Percentiles rank a stretch among this genome's conserved stretches.
Evolutionary conservation across 2,888 invertebrate genomes (phyloP).

Genomic region (Pristionchus mayeri): DNA sequence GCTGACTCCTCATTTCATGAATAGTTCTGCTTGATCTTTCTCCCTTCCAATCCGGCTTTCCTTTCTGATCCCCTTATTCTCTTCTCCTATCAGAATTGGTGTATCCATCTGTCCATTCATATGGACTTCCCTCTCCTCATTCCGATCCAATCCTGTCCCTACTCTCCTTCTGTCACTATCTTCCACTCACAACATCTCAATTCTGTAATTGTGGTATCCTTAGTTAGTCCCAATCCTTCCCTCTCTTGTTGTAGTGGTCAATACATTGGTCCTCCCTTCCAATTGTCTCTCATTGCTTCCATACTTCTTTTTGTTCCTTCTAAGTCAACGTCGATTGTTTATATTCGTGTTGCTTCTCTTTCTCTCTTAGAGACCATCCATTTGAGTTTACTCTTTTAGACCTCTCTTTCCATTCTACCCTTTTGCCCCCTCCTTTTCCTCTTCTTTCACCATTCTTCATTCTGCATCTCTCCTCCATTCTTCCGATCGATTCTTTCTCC

Average conservation of each 20-base stretch:
- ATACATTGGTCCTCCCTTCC: constrained; percentile 33
- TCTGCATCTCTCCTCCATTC: constrained; percentile 14
- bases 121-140: constrained; percentile 52
- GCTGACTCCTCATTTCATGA: not conserved
- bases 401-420: constrained; percentile 31
- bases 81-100: not conserved
- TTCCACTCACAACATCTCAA: constrained; percentile 39
- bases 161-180: constrained; percentile 31
- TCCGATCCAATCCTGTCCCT: constrained; percentile 45
- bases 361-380: constrained; percentile 28
- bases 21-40: constrained; percentile 20
- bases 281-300: constrained; percentile 45
- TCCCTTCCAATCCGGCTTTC: constrained; percentile 16
- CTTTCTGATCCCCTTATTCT: constrained; percentile 50
- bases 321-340: constrained; percentile 26
- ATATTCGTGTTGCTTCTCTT: not conserved
- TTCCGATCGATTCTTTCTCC: constrained; percentile 29
- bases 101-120: constrained; percentile 52
- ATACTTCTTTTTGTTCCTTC: not conserved
- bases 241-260: not conserved
- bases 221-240: not conserved
- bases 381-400: constrained; percentile 13
- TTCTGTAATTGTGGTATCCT: not conserved
- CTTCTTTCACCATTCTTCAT: constrained; percentile 22
- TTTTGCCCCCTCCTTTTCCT: not conserved